Percentiles rank a stretch among this genome's conserved stretches.
Conservation (phyloP, 2,888 invertebrate genomes). For the Microctonus aethiopoides region DNA sequence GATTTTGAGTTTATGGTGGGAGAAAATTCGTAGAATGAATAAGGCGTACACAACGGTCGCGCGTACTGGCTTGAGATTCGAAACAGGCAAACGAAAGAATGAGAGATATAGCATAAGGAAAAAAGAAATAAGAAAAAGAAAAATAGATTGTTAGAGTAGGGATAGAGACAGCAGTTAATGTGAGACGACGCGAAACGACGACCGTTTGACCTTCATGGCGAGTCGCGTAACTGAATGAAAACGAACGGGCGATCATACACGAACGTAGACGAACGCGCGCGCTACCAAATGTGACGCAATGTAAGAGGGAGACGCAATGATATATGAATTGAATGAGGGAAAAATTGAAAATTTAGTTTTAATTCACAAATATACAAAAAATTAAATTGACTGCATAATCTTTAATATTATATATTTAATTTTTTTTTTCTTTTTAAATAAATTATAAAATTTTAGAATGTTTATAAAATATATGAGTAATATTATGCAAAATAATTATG, state of each 20-base stretch:
- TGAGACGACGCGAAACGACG: conserved; percentile 38
- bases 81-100: neutral
- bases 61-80: neutral
- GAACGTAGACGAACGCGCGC: neutral
- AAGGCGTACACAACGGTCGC: neutral
- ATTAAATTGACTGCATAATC: too few relatives aligned
- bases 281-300: neutral
- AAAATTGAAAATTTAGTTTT: neutral
- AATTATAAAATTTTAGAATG: too few relatives aligned
- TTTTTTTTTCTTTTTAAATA: too few relatives aligned
- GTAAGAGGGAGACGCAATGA: neutral
- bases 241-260: neutral
- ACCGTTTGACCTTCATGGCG: conserved; percentile 64
- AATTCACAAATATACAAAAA: neutral
- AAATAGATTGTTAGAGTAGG: conserved; percentile 9
- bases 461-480: too few relatives aligned
- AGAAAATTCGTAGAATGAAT: neutral
- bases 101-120: too few relatives aligned
- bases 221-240: conserved; percentile 61
- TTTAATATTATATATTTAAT: too few relatives aligned
- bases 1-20: neutral
- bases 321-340: neutral
- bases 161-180: conserved; percentile 27
- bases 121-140: conserved; percentile 11
- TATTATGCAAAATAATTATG: too few relatives aligned